Evolutionary conservation across 2,888 invertebrate genomes (phyloP).

Genomic region (Calliphora vomitoria): DNA sequence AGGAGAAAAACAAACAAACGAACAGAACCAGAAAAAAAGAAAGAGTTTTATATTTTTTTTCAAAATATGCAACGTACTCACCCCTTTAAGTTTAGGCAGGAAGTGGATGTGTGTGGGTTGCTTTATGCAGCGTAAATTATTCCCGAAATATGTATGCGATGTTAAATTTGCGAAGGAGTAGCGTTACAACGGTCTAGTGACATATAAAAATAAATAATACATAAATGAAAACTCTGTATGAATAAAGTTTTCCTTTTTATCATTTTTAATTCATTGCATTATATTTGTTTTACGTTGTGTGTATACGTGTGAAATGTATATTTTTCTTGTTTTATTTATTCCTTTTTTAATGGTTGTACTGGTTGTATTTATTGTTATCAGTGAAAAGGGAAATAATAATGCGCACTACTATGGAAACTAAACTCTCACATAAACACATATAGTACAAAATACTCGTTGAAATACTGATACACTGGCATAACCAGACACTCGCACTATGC

Average conservation of each 20-base stretch:
- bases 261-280: slow-evolving; percentile 34
- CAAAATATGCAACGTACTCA: background rate
- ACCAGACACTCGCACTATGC: background rate
- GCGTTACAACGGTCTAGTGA: slow-evolving; percentile 57
- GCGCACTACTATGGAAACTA: slow-evolving; percentile 63
- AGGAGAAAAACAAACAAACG: background rate
- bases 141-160: slow-evolving; percentile 16
- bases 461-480: background rate
- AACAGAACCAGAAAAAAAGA: background rate
- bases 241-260: slow-evolving; percentile 46
- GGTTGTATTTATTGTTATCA: slow-evolving; percentile 52
- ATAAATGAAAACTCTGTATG: slow-evolving; percentile 34
- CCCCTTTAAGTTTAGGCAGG: slow-evolving; percentile 37
- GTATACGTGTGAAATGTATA: slow-evolving; percentile 12
- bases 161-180: background rate
- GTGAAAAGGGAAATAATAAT: slow-evolving; percentile 59
- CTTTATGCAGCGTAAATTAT: slow-evolving; percentile 44
- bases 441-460: background rate
- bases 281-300: slow-evolving; percentile 7
- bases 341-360: slow-evolving; percentile 14
- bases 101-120: slow-evolving; percentile 42
- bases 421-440: slow-evolving; percentile 42
- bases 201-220: slow-evolving; percentile 56
- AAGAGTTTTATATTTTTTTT: slow-evolving; percentile 21
- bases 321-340: background rate